Evolutionary conservation across 2,888 invertebrate genomes (phyloP).

Genomic region (Gymnosoma rotundatum): DNA sequence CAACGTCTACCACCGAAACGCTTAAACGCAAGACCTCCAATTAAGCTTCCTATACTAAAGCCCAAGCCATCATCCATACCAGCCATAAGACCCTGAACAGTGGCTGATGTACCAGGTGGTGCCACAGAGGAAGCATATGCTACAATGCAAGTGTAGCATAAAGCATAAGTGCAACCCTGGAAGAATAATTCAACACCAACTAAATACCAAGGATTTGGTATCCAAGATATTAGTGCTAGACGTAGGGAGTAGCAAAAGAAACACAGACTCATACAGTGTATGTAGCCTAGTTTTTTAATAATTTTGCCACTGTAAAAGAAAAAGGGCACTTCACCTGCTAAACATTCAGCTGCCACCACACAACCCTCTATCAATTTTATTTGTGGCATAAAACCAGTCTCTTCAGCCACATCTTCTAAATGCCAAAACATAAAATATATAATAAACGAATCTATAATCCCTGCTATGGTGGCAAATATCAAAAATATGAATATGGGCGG

Average conservation of each 20-base stretch:
- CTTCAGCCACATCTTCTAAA: conserved; percentile 88
- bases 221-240: conserved; percentile 88
- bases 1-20: conserved; percentile 85
- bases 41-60: conserved; percentile 88
- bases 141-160: conserved; percentile 92
- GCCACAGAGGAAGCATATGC: conserved; percentile 87
- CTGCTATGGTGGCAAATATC: conserved; percentile 88
- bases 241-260: conserved; percentile 90
- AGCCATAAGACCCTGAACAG: conserved; percentile 92
- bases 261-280: conserved; percentile 89
- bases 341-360: conserved; percentile 90
- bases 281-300: conserved; percentile 90
- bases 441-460: conserved; percentile 90
- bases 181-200: conserved; percentile 90
- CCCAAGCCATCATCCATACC: conserved; percentile 95
- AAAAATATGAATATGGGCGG: conserved; percentile 88
- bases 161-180: conserved; percentile 94
- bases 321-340: conserved; percentile 90
- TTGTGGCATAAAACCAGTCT: conserved; percentile 85
- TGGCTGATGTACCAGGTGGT: conserved; percentile 90
- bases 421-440: conserved; percentile 93
- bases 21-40: conserved; percentile 88
- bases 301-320: conserved; percentile 89
- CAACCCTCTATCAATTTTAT: conserved; percentile 91
- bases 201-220: conserved; percentile 91